Evolutionary conservation across 2,113 vertebrate genomes (phyloP).

Genomic region (Brachirus orientalis): DNA sequence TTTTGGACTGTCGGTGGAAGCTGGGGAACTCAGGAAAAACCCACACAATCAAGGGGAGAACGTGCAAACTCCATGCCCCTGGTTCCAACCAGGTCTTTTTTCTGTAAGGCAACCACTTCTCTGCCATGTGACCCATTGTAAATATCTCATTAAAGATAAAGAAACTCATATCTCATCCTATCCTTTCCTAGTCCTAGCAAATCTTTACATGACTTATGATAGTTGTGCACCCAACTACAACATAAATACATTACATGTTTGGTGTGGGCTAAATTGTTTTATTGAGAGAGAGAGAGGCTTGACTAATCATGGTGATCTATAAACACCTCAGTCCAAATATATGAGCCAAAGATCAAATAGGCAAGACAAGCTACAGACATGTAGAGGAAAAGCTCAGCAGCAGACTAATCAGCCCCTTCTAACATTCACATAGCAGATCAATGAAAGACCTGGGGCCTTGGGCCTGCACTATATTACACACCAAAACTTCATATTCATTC

Average conservation of each 20-base stretch:
- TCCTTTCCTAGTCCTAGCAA: too few species aligned
- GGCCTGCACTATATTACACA: slow-evolving; percentile 91
- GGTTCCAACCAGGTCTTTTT: too few species aligned
- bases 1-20: too few species aligned
- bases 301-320: slow-evolving; percentile 47
- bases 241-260: slow-evolving; percentile 3
- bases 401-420: slow-evolving; percentile 80
- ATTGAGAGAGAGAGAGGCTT: slow-evolving; percentile 10
- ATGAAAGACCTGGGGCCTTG: slow-evolving; percentile 83
- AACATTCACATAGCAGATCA: slow-evolving; percentile 78
- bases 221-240: background rate
- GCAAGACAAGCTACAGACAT: slow-evolving; percentile 67
- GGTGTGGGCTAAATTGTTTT: slow-evolving; percentile 15
- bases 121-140: background rate
- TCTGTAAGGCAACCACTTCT: too few species aligned
- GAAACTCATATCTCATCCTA: background rate
- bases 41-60: too few species aligned
- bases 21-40: too few species aligned
- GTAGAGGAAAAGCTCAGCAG: slow-evolving; percentile 70
- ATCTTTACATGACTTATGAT: slow-evolving; percentile 6
- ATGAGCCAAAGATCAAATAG: slow-evolving; percentile 72
- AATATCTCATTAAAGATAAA: background rate
- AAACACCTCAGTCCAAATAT: slow-evolving; percentile 63
- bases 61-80: too few species aligned
- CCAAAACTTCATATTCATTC: slow-evolving; percentile 98